Evolutionary conservation across 1,140 invertebrate species (phyloP).

Genomic region (Cyclina sinensis): DNA sequence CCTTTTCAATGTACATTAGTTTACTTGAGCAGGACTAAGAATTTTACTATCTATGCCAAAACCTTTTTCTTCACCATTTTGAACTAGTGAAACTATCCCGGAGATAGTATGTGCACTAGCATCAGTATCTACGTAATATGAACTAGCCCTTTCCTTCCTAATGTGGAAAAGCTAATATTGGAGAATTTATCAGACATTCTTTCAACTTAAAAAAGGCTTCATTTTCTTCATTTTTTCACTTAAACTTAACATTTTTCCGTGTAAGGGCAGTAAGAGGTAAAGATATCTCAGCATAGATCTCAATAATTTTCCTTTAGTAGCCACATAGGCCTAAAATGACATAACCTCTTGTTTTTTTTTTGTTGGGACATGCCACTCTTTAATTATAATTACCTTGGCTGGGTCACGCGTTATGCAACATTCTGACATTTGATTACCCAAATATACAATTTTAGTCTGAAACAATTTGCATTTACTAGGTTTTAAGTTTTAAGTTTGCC

Average conservation of each 20-base stretch:
- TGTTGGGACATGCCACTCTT: slow-evolving; percentile 75
- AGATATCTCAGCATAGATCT: slow-evolving; percentile 22
- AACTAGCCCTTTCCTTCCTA: neutral
- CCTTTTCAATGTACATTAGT: slow-evolving; percentile 20
- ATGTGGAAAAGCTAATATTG: too few species aligned
- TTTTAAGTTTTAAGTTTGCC: slow-evolving; percentile 31
- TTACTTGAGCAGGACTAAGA: slow-evolving; percentile 10
- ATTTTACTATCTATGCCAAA: slow-evolving; percentile 13
- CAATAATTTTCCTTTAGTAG: slow-evolving; percentile 66
- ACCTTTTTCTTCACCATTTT: slow-evolving; percentile 48
- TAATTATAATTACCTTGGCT: slow-evolving; percentile 82
- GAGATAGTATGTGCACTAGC: too few species aligned
- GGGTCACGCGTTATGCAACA: slow-evolving; percentile 73
- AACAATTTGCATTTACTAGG: slow-evolving; percentile 32
- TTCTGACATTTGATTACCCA: neutral
- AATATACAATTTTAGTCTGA: slow-evolving; percentile 1
- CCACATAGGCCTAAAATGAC: slow-evolving; percentile 61
- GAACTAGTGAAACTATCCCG: too few species aligned
- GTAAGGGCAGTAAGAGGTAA: slow-evolving; percentile 28
- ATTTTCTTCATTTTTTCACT: slow-evolving; percentile 12
- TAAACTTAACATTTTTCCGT: slow-evolving; percentile 43
- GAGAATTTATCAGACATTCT: neutral
- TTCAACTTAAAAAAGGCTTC: slow-evolving; percentile 12
- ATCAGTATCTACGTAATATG: slow-evolving; percentile 47
- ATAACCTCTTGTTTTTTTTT: slow-evolving; percentile 82